Percentiles rank a stretch among this genome's conserved stretches.
phyloP scores from a whole-genome alignment of 2,888 invertebrate genomes.

The Patella pellucida region DNA sequence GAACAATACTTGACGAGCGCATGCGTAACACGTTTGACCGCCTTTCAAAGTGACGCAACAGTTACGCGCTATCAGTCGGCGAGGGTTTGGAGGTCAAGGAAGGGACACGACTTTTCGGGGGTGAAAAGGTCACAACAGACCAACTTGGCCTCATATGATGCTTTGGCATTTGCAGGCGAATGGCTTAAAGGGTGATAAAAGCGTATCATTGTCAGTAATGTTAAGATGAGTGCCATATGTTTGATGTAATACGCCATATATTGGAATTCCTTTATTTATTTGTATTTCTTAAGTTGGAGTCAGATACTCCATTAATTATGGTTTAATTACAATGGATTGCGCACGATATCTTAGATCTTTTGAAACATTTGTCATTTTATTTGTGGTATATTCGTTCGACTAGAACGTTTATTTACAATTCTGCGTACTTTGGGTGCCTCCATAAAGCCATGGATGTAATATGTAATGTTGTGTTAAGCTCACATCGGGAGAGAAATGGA shows the following conservation, averaged over 20 bases:
- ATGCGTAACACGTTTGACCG: conserved; percentile 1
- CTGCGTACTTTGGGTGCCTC: too few species aligned
- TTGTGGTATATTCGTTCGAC: too few species aligned
- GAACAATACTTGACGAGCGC: background rate
- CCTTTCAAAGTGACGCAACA: conserved; percentile 1
- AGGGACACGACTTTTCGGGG: conserved; percentile 1
- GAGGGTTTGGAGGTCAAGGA: background rate
- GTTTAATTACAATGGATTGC: too few species aligned
- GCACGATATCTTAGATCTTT: too few species aligned
- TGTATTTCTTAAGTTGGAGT: too few species aligned
- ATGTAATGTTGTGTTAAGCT: too few species aligned
- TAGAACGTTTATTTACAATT: too few species aligned
- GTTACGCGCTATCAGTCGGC: background rate
- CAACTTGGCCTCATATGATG: background rate
- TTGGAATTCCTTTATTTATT: too few species aligned
- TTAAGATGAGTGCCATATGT: conserved; percentile 3
- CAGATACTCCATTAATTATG: too few species aligned
- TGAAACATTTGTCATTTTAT: too few species aligned
- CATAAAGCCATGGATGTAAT: too few species aligned
- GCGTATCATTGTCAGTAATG: background rate
- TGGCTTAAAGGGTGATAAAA: background rate
- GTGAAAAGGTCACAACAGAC: background rate
- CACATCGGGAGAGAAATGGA: too few species aligned
- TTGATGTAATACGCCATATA: background rate
- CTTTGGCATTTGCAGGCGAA: conserved; percentile 4